A percentile compares a stretch with the other conserved stretches of the same genome.
phyloP scores from a whole-genome alignment of 2,113 vertebrate genomes.

The Indicator indicator region DNA sequence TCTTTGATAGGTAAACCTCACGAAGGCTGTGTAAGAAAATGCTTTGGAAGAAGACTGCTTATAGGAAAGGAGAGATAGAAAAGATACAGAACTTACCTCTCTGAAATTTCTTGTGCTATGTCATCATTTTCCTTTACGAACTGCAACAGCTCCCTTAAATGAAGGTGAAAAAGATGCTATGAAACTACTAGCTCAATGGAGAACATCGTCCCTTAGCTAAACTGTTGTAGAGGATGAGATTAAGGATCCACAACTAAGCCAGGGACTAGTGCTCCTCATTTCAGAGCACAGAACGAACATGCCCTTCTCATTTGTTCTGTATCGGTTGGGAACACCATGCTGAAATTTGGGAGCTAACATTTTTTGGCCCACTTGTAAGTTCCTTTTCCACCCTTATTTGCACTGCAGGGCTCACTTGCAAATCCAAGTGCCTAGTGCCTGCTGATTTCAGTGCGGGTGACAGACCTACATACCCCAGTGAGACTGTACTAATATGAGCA shows the following conservation, averaged over 20 bases:
- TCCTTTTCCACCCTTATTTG: background rate
- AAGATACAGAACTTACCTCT: constrained; percentile 79
- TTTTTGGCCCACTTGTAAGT: background rate
- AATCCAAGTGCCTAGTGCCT: background rate
- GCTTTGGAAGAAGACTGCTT: background rate
- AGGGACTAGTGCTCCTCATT: background rate
- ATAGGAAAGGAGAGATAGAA: background rate
- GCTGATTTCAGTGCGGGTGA: background rate
- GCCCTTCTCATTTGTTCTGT: background rate
- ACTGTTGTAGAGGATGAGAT: background rate
- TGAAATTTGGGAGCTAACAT: background rate
- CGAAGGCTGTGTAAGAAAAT: background rate
- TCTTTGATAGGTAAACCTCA: background rate
- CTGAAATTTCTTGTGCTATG: constrained; percentile 86
- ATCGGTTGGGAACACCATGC: background rate
- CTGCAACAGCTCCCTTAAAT: constrained; percentile 87
- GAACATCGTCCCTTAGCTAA: background rate
- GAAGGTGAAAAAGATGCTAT: background rate
- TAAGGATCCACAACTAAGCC: background rate
- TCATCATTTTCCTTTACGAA: constrained; percentile 93
- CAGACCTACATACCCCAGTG: background rate
- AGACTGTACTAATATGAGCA: background rate
- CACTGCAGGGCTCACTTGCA: background rate
- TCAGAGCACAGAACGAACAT: background rate
- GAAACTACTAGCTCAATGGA: background rate